Evolutionary conservation across 2,797 vertebrate species (phyloP).

Genomic region (Crocidura indochinensis): DNA sequence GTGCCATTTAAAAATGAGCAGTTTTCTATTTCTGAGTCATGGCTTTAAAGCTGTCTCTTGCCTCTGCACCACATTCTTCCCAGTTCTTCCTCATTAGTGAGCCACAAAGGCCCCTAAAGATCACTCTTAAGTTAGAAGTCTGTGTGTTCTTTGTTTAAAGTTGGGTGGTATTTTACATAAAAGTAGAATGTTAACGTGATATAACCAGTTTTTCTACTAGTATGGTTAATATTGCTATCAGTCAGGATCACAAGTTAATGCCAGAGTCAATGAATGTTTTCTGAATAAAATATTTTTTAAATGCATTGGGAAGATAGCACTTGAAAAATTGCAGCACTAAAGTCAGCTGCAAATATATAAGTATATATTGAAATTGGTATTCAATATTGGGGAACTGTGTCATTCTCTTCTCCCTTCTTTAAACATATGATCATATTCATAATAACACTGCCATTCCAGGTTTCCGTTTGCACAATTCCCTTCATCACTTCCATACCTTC

Average conservation of each 20-base stretch:
- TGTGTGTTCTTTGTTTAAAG: slow-evolving; percentile 87
- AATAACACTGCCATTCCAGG: slow-evolving; percentile 15
- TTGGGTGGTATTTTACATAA: not conserved
- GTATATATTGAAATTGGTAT: slow-evolving; percentile 78
- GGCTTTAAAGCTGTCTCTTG: slow-evolving; percentile 76
- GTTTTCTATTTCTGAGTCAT: slow-evolving; percentile 63
- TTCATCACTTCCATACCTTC: slow-evolving; percentile 62
- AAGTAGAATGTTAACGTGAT: slow-evolving; percentile 68
- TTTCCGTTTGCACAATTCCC: slow-evolving; percentile 19
- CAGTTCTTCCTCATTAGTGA: slow-evolving; percentile 70
- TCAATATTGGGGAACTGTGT: slow-evolving; percentile 79
- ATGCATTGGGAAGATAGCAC: slow-evolving; percentile 83
- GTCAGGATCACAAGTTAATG: slow-evolving; percentile 77
- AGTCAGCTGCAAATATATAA: slow-evolving; percentile 16
- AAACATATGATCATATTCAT: slow-evolving; percentile 48
- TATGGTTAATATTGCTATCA: slow-evolving; percentile 80
- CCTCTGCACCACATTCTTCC: slow-evolving; percentile 52
- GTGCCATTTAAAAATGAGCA: slow-evolving; percentile 63
- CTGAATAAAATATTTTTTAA: slow-evolving; percentile 87
- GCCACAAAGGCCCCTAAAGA: slow-evolving; percentile 76
- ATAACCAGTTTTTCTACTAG: slow-evolving; percentile 72
- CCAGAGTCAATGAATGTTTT: slow-evolving; percentile 73
- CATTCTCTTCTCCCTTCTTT: slow-evolving; percentile 83
- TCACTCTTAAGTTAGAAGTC: slow-evolving; percentile 52
- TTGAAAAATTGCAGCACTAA: slow-evolving; percentile 77